Evolutionary conservation across 1,140 invertebrate species (phyloP).

Genomic region (Pseudomyrmex flavicornis): DNA sequence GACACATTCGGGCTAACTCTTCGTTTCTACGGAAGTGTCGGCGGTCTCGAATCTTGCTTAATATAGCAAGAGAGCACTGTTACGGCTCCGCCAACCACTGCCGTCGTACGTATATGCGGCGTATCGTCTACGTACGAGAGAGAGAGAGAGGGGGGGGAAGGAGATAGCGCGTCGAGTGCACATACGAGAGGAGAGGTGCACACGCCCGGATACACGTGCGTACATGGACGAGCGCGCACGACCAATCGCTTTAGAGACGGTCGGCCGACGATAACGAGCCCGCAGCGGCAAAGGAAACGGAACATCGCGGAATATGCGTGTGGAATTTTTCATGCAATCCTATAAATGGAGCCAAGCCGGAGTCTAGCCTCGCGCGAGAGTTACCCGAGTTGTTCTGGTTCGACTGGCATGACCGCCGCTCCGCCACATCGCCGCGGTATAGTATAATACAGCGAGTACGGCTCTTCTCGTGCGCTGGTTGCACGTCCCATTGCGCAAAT

Average conservation of each 20-base stretch:
- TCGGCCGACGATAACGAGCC: conserved; percentile 71
- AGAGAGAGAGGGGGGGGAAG: not conserved
- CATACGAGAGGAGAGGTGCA: not conserved
- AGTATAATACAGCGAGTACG: conserved; percentile 43
- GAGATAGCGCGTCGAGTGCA: not conserved
- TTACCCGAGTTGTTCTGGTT: conserved; percentile 35
- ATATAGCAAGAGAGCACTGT: conserved; percentile 23
- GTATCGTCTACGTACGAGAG: too few relatives aligned
- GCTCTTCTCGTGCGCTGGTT: conserved; percentile 64
- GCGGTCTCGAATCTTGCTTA: conserved; percentile 54
- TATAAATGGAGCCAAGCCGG: conserved; percentile 76
- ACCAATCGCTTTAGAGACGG: conserved; percentile 69
- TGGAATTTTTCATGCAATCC: conserved; percentile 81
- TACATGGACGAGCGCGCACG: conserved; percentile 56
- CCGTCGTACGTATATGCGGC: conserved; percentile 1
- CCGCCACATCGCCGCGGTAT: conserved; percentile 1
- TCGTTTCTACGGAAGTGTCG: conserved; percentile 28
- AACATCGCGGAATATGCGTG: conserved; percentile 70
- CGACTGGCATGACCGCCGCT: not conserved
- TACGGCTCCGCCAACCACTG: not conserved
- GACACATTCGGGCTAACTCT: conserved; percentile 47
- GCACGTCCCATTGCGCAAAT: conserved; percentile 82
- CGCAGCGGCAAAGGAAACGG: conserved; percentile 66
- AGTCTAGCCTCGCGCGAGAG: not conserved
- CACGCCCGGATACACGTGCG: conserved; percentile 21